Base-by-base conservation (phyloP, 2,797 vertebrate species). In the Lycodopsis pacificus region DNA sequence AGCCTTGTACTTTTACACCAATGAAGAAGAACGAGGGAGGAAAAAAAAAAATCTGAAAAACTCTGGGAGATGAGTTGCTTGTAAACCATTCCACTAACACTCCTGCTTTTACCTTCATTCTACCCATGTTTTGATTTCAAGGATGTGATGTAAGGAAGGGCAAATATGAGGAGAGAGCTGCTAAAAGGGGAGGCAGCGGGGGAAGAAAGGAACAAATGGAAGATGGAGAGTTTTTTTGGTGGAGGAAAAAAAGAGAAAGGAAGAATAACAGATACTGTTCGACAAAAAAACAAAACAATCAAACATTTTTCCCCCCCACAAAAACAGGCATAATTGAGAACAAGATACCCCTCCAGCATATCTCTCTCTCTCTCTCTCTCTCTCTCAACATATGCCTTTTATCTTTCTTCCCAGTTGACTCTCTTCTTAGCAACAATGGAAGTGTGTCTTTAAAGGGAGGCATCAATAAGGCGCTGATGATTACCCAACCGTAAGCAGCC, bases 1-100 rank as follows among this genome's bases (percentile, higher is more conserved):
- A 91, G 88, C 66, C 82, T 86, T 85, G 77, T 89, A 82, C 90
- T 92, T 91, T 92, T 89, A 91, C 84, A 90, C 76, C 85, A 89
- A 81, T 64, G 69, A 88, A 85, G 49, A 84, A 75, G 76, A 85
- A 87, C n/a, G 32, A 68, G 64, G 62, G 38, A n/a, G 2, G 53
- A 36, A 34, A 34, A 22, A 79, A 63, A 53, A 62, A 65, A n/a
- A n/a, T 22, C 25, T 61, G 49, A 19, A 49, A 53, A 67, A 34
- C 6, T 70, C 49, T 58, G 46, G 17, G 63, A 90, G 87, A 89
- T 81, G 81, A 88, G 75, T 54, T 73, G 71, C 80, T 75, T 68
- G 59, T 78, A 77, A 84, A 73, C 38, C 80, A 64, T 49, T 85
- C 73, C 49, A 61, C 77, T 48, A 82, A 83, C 72, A 82, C 54